Conservation (phyloP, 2,113 vertebrate genomes). For the Callipepla californica region DNA sequence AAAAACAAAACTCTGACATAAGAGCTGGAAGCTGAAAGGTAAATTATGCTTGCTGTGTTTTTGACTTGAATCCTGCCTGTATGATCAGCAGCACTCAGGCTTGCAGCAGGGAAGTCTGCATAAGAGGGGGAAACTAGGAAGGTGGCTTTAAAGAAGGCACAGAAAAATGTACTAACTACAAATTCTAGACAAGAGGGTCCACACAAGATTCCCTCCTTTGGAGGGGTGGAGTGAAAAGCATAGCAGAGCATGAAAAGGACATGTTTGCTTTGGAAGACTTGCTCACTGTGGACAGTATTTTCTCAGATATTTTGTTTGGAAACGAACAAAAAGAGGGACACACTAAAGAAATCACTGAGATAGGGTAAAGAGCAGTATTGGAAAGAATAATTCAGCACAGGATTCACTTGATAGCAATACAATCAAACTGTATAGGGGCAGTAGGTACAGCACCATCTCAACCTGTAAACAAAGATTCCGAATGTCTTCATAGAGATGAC, state of each 20-base stretch:
- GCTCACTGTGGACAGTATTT: neutral
- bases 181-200: conserved; percentile 1
- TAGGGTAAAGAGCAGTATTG: neutral
- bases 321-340: neutral
- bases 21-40: conserved; percentile 33
- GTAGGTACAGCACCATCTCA: rapidly evolving
- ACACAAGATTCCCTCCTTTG: neutral
- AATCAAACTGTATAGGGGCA: neutral
- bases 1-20: conserved; percentile 18
- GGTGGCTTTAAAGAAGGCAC: conserved; percentile 21
- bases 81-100: conserved; percentile 52
- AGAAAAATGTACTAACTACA: conserved; percentile 26
- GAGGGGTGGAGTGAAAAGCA: neutral
- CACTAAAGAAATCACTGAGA: neutral
- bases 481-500: neutral
- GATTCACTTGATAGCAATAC: neutral
- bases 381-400: neutral
- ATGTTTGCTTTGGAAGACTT: neutral
- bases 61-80: conserved; percentile 41
- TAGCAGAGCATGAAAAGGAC: neutral
- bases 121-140: conserved; percentile 15
- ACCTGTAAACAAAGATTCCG: neutral
- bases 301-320: neutral
- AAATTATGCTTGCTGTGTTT: conserved; percentile 55
- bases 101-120: conserved; percentile 33